Evolutionary conservation across 1,140 invertebrate genomes (phyloP).

Genomic region (Drosophila parvula): DNA sequence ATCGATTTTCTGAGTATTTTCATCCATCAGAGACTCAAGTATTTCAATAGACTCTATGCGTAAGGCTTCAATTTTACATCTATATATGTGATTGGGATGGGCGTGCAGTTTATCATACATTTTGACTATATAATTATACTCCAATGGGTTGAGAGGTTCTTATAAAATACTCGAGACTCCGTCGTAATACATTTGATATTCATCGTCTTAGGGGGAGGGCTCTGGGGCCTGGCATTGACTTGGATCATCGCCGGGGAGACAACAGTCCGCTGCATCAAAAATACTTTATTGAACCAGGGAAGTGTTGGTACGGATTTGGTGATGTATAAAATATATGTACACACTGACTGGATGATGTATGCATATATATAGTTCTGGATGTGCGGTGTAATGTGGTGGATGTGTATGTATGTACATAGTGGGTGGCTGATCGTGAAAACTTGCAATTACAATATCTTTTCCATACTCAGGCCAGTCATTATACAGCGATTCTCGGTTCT

Average conservation of each 20-base stretch:
- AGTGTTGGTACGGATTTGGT: slow-evolving; percentile 41
- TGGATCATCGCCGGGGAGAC: slow-evolving; percentile 43
- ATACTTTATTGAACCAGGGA: slow-evolving; percentile 72
- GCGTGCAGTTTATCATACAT: slow-evolving; percentile 48
- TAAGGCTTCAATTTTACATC: slow-evolving; percentile 32
- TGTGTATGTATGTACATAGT: slow-evolving; percentile 10
- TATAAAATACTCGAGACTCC: slow-evolving; percentile 78
- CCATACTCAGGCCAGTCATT: slow-evolving; percentile 65
- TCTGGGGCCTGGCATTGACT: slow-evolving; percentile 42
- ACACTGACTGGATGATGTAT: slow-evolving; percentile 23
- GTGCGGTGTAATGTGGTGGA: slow-evolving; percentile 29
- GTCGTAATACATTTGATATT: slow-evolving; percentile 74
- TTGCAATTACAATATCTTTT: slow-evolving; percentile 74
- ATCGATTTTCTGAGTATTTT: slow-evolving; percentile 78
- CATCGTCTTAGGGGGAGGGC: slow-evolving; percentile 31
- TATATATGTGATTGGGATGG: slow-evolving; percentile 38
- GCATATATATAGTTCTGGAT: slow-evolving; percentile 20
- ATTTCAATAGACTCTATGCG: slow-evolving; percentile 58
- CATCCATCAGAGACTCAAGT: slow-evolving; percentile 72
- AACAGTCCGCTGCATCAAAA: slow-evolving; percentile 59
- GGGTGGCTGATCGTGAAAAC: slow-evolving; percentile 48
- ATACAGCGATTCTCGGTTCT: slow-evolving; percentile 44
- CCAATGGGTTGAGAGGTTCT: slow-evolving; percentile 49
- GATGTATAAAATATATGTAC: slow-evolving; percentile 34
- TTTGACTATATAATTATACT: slow-evolving; percentile 32